These are phyloP conservation scores for Pomacea maculata DNA, from an alignment of 1,140 invertebrate genomes.

Conservation along the genomic window DNA sequence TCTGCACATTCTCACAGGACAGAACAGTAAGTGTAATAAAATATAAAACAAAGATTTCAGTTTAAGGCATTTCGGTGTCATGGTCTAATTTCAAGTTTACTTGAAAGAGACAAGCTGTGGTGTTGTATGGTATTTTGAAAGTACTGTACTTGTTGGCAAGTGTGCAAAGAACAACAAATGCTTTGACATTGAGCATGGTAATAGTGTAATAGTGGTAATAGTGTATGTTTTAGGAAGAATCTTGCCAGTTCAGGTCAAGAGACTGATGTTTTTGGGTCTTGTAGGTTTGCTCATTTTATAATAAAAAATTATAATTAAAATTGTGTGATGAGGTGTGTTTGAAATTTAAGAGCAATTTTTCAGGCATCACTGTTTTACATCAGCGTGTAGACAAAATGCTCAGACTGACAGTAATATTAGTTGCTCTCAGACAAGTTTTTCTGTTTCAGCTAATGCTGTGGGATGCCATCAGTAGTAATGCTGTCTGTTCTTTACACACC, in stretches of 20 bases:
- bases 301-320: no score
- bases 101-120: background rate
- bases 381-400: no score
- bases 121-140: background rate
- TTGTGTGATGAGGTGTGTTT: no score
- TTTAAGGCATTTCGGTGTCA: background rate
- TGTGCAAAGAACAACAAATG: no score
- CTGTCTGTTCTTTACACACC: slow-evolving; percentile 70
- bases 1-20: slow-evolving; percentile 68
- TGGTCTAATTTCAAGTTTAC: background rate
- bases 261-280: no score
- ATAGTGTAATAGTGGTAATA: no score
- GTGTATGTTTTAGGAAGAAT: no score
- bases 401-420: background rate
- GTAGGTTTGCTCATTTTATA: no score
- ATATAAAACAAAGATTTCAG: background rate
- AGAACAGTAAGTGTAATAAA: slow-evolving; percentile 47
- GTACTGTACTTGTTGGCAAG: background rate
- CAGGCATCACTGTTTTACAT: no score
- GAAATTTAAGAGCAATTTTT: no score
- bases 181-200: no score
- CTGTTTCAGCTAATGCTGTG: slow-evolving; percentile 69
- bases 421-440: background rate
- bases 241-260: no score
- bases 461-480: slow-evolving; percentile 63